Percentiles rank a stretch among this genome's conserved stretches.
Evolutionary conservation across 2,888 invertebrate genomes (phyloP).

Genomic region (Dusona sp.): DNA sequence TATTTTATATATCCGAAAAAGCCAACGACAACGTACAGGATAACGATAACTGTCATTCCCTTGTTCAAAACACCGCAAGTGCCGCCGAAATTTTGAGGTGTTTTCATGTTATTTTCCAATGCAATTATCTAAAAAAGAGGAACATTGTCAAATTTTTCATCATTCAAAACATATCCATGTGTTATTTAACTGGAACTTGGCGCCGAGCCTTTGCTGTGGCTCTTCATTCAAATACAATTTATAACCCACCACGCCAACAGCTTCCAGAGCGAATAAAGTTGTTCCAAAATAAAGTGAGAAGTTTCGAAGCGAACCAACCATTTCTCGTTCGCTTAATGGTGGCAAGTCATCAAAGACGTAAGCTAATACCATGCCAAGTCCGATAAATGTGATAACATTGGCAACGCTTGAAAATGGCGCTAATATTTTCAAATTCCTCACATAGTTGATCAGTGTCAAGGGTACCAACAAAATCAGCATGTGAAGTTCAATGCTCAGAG

Average conservation of each 20-base stretch:
- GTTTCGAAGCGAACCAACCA: conserved; percentile 85
- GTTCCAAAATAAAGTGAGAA: conserved; percentile 95
- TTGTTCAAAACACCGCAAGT: conserved; percentile 92
- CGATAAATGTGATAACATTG: conserved; percentile 91
- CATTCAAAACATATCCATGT: background rate
- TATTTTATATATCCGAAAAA: conserved; percentile 95
- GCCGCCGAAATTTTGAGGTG: conserved; percentile 91
- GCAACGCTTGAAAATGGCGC: conserved; percentile 94
- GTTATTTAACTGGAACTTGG: too few relatives aligned
- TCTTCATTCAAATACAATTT: background rate
- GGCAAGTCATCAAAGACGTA: conserved; percentile 89
- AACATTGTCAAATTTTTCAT: background rate
- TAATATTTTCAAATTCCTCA: conserved; percentile 91
- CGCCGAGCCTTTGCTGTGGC: too few relatives aligned
- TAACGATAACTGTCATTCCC: conserved; percentile 91
- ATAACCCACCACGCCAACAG: conserved; percentile 90
- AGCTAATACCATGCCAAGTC: conserved; percentile 91
- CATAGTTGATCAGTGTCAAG: conserved; percentile 89
- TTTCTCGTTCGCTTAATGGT: conserved; percentile 85
- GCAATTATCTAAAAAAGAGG: conserved; percentile 90
- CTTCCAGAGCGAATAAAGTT: conserved; percentile 95
- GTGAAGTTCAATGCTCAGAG: conserved; percentile 87
- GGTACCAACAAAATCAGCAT: conserved; percentile 91
- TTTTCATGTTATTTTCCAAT: conserved; percentile 95
- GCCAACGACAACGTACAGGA: conserved; percentile 92